Conservation (phyloP, 2,888 invertebrate genomes). For the Stenchaetothrips biformis region DNA sequence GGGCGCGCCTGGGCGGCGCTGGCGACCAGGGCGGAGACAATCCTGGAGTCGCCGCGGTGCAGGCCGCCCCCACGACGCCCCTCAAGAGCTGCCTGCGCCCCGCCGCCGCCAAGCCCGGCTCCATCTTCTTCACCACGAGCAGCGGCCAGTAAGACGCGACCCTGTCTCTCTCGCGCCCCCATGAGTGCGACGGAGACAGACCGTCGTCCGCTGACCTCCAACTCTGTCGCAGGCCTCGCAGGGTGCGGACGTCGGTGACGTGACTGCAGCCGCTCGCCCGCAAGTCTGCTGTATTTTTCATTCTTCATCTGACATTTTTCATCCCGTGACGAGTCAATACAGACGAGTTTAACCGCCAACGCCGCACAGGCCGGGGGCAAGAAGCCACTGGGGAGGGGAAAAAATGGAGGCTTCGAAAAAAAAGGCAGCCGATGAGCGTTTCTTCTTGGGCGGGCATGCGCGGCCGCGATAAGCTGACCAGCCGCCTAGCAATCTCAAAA, state of each 20-base stretch:
- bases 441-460: not conserved
- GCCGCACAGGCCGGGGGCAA: not conserved
- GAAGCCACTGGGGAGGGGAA: not conserved
- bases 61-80: not conserved
- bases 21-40: not conserved
- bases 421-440: not conserved
- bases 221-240: not conserved
- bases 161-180: too few species aligned
- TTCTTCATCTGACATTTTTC: not conserved
- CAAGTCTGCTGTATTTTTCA: not conserved
- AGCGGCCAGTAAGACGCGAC: not conserved
- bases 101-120: not conserved
- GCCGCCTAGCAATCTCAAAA: constrained; percentile 12
- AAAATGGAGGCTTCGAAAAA: not conserved
- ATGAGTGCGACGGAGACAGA: not conserved
- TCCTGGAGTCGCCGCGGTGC: too few species aligned
- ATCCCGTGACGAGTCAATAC: not conserved
- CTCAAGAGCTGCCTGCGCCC: not conserved
- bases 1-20: not conserved
- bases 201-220: not conserved
- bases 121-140: not conserved
- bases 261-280: not conserved
- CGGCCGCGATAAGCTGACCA: not conserved
- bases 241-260: not conserved
- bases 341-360: not conserved